Percentiles rank a stretch among this genome's conserved stretches.
Evolutionary conservation across 2,113 vertebrate species (phyloP).

Genomic region (Ursus arctos): DNA sequence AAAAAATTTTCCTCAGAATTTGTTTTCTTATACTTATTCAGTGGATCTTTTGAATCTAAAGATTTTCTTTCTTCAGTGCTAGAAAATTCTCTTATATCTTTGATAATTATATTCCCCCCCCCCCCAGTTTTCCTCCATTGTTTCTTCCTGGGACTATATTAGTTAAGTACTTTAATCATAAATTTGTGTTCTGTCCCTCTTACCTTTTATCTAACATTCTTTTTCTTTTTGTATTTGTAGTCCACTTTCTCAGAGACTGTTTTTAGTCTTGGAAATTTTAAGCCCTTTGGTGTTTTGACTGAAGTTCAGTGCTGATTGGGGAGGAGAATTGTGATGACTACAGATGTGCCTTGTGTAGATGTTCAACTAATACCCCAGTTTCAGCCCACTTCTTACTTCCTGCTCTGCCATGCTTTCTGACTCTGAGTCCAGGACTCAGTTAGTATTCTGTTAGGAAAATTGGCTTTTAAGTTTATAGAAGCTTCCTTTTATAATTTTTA

Average conservation of each 20-base stretch:
- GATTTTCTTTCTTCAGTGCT: background rate
- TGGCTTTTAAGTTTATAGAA: background rate
- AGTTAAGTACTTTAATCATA: background rate
- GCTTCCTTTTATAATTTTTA: background rate
- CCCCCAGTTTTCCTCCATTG: background rate
- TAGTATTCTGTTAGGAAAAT: background rate
- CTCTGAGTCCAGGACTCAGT: background rate
- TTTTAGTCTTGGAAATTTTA: background rate
- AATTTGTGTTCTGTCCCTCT: background rate
- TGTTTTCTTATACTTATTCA: slow-evolving; percentile 5
- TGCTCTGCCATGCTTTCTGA: background rate
- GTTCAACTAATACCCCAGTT: background rate
- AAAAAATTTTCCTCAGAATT: background rate
- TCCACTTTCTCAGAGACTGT: background rate
- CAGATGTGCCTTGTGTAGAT: background rate
- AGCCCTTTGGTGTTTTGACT: background rate
- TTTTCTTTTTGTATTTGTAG: background rate
- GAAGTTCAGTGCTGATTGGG: background rate
- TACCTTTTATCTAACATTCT: background rate
- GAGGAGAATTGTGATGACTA: background rate
- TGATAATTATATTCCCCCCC: background rate
- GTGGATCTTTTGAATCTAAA: background rate
- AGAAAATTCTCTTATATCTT: slow-evolving; percentile 9
- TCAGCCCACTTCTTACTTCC: background rate
- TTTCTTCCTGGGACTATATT: background rate